phyloP scores from a whole-genome alignment of 2,113 vertebrate genomes.

The Cebidichthys violaceus region DNA sequence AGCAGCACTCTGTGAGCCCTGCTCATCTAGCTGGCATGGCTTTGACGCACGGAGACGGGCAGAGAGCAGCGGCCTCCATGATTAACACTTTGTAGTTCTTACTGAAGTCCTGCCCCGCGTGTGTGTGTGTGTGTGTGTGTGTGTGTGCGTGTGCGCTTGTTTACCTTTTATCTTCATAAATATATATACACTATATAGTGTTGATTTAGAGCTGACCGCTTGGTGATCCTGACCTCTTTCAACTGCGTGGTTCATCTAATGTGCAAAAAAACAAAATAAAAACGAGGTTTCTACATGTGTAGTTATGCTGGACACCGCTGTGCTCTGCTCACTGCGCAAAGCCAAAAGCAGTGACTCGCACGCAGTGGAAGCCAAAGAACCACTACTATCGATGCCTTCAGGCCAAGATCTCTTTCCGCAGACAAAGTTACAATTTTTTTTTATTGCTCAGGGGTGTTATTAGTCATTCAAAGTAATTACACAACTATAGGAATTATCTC shows the following conservation, averaged over 20 bases:
- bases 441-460: conserved; percentile 50
- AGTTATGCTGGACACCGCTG: not conserved
- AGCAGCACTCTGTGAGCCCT: conserved; percentile 4
- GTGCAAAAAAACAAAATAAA: not conserved
- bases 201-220: not conserved
- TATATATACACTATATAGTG: not conserved
- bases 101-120: not conserved
- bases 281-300: conserved; percentile 1
- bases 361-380: conserved; percentile 32
- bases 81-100: not conserved
- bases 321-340: not conserved
- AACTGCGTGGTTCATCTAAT: not conserved
- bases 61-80: not conserved
- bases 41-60: not conserved
- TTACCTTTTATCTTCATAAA: not conserved
- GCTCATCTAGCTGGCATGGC: conserved; percentile 23
- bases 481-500: conserved; percentile 62
- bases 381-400: conserved; percentile 16
- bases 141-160: not conserved
- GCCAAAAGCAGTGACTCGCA: conserved; percentile 37
- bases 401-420: conserved; percentile 42
- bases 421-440: conserved; percentile 39
- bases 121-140: not conserved
- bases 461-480: conserved; percentile 60
- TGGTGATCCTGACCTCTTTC: not conserved